Evolutionary conservation across 2,888 invertebrate genomes (phyloP).

Genomic region (Tetragonula carbonaria): DNA sequence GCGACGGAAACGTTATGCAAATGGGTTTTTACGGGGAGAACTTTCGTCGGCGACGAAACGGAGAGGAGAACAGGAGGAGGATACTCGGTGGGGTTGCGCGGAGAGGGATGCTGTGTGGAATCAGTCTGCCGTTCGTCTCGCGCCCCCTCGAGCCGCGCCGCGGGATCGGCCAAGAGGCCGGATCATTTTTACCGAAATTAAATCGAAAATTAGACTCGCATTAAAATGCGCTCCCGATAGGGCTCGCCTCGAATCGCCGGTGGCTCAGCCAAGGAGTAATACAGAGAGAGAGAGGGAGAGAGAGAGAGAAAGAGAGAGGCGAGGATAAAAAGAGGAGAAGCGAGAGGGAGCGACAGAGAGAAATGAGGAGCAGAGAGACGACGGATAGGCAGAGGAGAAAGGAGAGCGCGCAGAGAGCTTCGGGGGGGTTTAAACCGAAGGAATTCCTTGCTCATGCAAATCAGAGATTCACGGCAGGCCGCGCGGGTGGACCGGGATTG

Average conservation of each 20-base stretch:
- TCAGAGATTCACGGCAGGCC: constrained; percentile 74
- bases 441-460: constrained; percentile 81
- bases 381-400: neutral
- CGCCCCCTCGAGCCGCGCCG: constrained; percentile 51
- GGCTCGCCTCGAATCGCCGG: constrained; percentile 72
- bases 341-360: constrained; percentile 26
- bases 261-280: constrained; percentile 63
- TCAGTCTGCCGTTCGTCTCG: constrained; percentile 55
- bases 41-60: constrained; percentile 71
- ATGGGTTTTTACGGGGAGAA: constrained; percentile 76
- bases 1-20: constrained; percentile 80
- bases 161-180: constrained; percentile 73
- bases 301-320: constrained; percentile 17
- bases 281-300: neutral
- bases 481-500: constrained; percentile 67
- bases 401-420: constrained; percentile 47
- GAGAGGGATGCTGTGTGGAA: constrained; percentile 37
- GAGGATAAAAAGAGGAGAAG: constrained; percentile 3
- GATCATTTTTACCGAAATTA: constrained; percentile 83
- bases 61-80: constrained; percentile 49
- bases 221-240: constrained; percentile 82
- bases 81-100: constrained; percentile 42
- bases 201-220: constrained; percentile 83
- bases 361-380: neutral
- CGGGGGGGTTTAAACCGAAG: constrained; percentile 76